Conservation (phyloP, 1,140 invertebrate genomes). For the Monomorium pharaonis region DNA sequence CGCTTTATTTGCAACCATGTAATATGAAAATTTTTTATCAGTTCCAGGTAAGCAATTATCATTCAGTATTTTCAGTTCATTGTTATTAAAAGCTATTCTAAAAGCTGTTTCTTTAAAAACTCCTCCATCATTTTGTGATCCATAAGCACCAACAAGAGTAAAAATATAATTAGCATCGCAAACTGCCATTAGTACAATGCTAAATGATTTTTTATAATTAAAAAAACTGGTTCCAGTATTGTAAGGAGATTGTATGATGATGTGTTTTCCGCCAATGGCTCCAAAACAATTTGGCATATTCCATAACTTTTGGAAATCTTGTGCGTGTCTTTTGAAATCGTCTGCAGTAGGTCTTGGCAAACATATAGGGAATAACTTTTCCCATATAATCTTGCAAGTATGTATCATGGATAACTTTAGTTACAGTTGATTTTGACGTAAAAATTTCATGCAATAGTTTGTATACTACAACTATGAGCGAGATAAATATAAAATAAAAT, state of each 20-base stretch:
- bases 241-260: neutral
- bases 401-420: neutral
- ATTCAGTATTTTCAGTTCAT: neutral
- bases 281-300: neutral
- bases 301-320: neutral
- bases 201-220: conserved; percentile 12
- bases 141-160: conserved; percentile 4
- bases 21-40: neutral
- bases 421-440: neutral
- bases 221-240: neutral
- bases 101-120: neutral
- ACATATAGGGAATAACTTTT: neutral
- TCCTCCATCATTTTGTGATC: conserved; percentile 1
- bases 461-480: neutral
- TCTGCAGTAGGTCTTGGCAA: neutral
- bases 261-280: neutral
- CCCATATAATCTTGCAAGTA: conserved; percentile 13
- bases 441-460: conserved; percentile 7
- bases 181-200: conserved; percentile 1
- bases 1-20: neutral
- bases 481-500: conserved; percentile 12
- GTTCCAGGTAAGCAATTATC: neutral
- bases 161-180: neutral
- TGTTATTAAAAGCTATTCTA: neutral
- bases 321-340: neutral